Percentiles rank a stretch among this genome's conserved stretches.
phyloP scores from a whole-genome alignment of 2,888 invertebrate genomes.

The Drosophila yooni region DNA sequence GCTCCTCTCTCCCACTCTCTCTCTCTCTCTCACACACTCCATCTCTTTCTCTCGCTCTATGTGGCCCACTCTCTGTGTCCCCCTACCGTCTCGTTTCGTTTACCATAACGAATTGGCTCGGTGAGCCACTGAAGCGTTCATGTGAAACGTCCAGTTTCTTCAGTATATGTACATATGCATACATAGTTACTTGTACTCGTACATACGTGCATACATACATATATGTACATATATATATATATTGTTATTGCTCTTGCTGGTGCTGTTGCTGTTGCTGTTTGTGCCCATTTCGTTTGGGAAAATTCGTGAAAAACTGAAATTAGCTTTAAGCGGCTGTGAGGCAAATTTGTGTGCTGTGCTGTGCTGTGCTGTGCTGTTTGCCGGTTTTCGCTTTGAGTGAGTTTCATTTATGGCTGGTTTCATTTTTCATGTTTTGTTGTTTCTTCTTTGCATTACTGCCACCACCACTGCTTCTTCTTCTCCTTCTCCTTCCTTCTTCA shows the following conservation, averaged over 20 bases:
- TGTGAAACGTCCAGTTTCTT: slow-evolving; percentile 83
- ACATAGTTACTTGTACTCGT: slow-evolving; percentile 5
- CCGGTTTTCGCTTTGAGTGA: slow-evolving; percentile 49
- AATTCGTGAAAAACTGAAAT: slow-evolving; percentile 74
- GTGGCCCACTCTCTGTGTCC: neutral
- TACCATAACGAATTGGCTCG: slow-evolving; percentile 54
- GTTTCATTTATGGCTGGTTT: slow-evolving; percentile 50
- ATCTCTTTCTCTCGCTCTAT: too few species aligned
- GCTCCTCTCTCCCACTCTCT: neutral
- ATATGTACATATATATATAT: slow-evolving; percentile 11
- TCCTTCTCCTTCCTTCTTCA: slow-evolving; percentile 8
- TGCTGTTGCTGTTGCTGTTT: slow-evolving; percentile 39
- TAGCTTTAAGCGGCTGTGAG: slow-evolving; percentile 60
- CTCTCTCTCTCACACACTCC: neutral
- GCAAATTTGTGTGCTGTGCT: slow-evolving; percentile 48
- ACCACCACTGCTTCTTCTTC: slow-evolving; percentile 23
- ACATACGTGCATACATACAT: neutral
- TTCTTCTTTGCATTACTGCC: neutral
- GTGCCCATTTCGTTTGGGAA: slow-evolving; percentile 75
- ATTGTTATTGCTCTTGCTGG: slow-evolving; percentile 29
- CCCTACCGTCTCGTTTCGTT: slow-evolving; percentile 44
- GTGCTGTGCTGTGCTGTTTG: slow-evolving; percentile 15
- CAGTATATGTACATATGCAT: slow-evolving; percentile 37
- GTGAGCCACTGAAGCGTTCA: slow-evolving; percentile 82
- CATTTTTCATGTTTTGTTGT: slow-evolving; percentile 35